phyloP scores from a whole-genome alignment of 2,888 invertebrate species.

The Hydropsyche betteni region DNA sequence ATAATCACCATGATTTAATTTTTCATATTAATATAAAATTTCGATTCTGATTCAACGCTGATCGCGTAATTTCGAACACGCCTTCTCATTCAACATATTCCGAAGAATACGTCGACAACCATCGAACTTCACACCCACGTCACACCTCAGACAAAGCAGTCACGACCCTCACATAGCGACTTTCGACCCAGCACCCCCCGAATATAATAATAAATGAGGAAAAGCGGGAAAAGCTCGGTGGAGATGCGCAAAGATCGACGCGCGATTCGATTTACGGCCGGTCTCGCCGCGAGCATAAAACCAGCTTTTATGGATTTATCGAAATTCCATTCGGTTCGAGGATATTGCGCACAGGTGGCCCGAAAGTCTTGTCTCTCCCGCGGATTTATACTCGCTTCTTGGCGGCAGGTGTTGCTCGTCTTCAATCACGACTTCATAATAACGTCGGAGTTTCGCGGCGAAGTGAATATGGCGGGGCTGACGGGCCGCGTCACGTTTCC shows the following conservation, averaged over 20 bases:
- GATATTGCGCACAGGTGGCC: slow-evolving; percentile 7
- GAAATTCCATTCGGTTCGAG: slow-evolving; percentile 16
- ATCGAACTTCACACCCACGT: too few species aligned
- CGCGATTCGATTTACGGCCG: slow-evolving; percentile 9
- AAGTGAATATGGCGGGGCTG: too few species aligned
- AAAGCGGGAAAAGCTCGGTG: background rate
- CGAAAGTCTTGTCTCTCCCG: background rate
- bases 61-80: too few species aligned
- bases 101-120: too few species aligned
- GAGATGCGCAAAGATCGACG: background rate
- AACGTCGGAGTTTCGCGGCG: background rate
- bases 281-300: slow-evolving; percentile 13
- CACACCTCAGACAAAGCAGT: too few species aligned
- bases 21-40: too few species aligned
- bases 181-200: too few species aligned
- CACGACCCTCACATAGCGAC: too few species aligned
- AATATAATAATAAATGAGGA: background rate
- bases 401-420: slow-evolving; percentile 1
- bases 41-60: too few species aligned
- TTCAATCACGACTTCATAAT: slow-evolving; percentile 25
- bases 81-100: too few species aligned
- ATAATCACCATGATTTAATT: too few species aligned
- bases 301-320: slow-evolving; percentile 21
- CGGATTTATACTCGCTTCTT: background rate
- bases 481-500: background rate